Base-by-base conservation (phyloP, 2,888 invertebrate genomes). In the Drosophila maculinotata region DNA sequence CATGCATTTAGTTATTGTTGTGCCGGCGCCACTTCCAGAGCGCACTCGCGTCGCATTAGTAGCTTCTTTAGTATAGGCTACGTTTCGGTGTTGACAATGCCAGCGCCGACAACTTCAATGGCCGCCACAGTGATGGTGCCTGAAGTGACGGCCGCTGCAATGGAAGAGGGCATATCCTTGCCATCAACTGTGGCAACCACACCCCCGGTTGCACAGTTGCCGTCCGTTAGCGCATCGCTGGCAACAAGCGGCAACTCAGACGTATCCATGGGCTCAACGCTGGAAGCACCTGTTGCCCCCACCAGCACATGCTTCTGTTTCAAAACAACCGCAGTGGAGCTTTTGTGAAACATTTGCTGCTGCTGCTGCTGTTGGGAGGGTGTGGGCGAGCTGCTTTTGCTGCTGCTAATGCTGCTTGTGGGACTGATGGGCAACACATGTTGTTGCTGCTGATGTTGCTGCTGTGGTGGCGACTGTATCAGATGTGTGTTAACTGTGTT, bases 1-100 rank as follows among this genome's bases (percentile, higher is more conserved):
- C 38, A 3, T 33, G 28, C 12, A 25, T 8, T 53, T 59, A 9
- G 53, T 5, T 33, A 25, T 17, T 47, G 26, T 35, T 47, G 44
- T 36, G 25, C 47, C 39, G 42, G 36, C 33, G 60, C 47, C 58
- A 60, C 35, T 33, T 81, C 76, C 36, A 78, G 52, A 17, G 76
- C 80, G 73, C 84, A 79, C 70, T 85, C 89, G 48, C 90, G 89
- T 64, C 91, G 89, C 91, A 91, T 90, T 65, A 92, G 86, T 76
- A 92, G 88, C 84, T 90, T 90, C 87, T 92, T 92, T 66, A 92
- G 91, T 91, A 92, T 92, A 91, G 92, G 92, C 91, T 92, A 92
- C 92, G 92, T 92, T 71, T 91, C 91, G 66, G 90, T 90, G 84
- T 77, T 89, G 52, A 87, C 71, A 66, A 78, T 67, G 35, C 80